Percentiles rank a stretch among this genome's conserved stretches.
Conservation (phyloP, 2,113 vertebrate species). For the Oncorhynchus clarkii region DNA sequence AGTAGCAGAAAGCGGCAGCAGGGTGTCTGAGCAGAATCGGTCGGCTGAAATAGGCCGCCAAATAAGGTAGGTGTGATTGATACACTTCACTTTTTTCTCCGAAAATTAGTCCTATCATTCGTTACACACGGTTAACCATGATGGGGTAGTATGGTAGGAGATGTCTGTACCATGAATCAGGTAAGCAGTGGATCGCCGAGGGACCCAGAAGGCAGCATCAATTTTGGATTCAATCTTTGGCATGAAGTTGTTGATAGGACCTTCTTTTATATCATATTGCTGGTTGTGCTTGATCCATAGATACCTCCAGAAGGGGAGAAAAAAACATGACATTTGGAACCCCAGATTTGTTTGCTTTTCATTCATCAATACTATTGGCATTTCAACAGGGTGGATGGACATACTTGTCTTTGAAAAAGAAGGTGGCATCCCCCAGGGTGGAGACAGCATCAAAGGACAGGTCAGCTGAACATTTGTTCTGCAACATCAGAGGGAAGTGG, state of each 20-base stretch:
- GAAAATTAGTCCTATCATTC: not conserved
- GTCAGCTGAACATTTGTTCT: slow-evolving; percentile 63
- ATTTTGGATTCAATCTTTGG: slow-evolving; percentile 70
- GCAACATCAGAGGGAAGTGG: slow-evolving; percentile 42
- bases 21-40: too few relatives aligned
- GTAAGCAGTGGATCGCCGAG: slow-evolving; percentile 65
- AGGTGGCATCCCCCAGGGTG: slow-evolving; percentile 62
- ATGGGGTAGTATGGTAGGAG: too few relatives aligned
- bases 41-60: too few relatives aligned
- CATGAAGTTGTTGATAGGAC: slow-evolving; percentile 74
- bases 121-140: not conserved
- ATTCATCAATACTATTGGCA: not conserved
- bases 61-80: too few relatives aligned
- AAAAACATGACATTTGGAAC: not conserved
- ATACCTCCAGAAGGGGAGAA: slow-evolving; percentile 52
- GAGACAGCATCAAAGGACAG: slow-evolving; percentile 72
- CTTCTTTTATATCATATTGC: slow-evolving; percentile 67
- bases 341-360: not conserved
- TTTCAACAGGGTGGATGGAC: slow-evolving; percentile 1
- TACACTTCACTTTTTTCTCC: not conserved
- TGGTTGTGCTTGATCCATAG: slow-evolving; percentile 75
- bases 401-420: slow-evolving; percentile 73
- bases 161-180: slow-evolving; percentile 69
- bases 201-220: slow-evolving; percentile 73
- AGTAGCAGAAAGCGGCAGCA: too few relatives aligned